Percentiles rank a stretch among this genome's conserved stretches.
phyloP scores from a whole-genome alignment of 2,113 vertebrate genomes.

The Emydura subglobosa region DNA sequence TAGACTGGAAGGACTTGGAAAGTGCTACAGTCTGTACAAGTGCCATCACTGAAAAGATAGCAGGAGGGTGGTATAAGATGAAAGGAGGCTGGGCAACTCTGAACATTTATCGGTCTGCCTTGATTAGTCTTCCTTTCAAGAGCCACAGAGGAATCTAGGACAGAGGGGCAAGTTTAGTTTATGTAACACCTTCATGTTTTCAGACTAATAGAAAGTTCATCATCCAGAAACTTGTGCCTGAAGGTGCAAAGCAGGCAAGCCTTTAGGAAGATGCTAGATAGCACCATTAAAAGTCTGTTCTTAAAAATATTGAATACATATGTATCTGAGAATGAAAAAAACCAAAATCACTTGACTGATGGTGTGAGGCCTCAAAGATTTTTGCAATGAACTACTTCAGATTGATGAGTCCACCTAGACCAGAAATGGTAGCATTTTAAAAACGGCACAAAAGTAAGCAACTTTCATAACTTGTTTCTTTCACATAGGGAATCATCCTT shows the following conservation, averaged over 20 bases:
- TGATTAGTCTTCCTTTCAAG: background rate
- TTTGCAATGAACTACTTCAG: no score
- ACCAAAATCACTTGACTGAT: background rate
- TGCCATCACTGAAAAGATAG: constrained; percentile 51
- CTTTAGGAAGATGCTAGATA: background rate
- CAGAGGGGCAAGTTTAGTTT: background rate
- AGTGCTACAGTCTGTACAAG: constrained; percentile 8
- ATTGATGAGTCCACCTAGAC: background rate
- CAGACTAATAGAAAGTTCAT: background rate
- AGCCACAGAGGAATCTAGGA: background rate
- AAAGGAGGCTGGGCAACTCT: background rate
- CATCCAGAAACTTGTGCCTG: background rate
- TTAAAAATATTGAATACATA: background rate
- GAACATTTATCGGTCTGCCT: constrained; percentile 9
- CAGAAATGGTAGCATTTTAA: background rate
- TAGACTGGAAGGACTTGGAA: constrained; percentile 27
- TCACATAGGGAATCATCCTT: background rate
- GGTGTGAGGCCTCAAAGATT: background rate
- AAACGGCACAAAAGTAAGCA: background rate
- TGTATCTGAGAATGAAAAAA: background rate
- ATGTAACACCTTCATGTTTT: background rate
- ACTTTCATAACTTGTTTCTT: background rate
- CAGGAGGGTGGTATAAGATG: constrained; percentile 8
- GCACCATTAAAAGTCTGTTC: background rate
- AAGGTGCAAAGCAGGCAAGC: background rate